Percentiles rank a stretch among this genome's conserved stretches.
phyloP scores from a whole-genome alignment of 1,140 invertebrate genomes.

The Eciton burchellii region DNA sequence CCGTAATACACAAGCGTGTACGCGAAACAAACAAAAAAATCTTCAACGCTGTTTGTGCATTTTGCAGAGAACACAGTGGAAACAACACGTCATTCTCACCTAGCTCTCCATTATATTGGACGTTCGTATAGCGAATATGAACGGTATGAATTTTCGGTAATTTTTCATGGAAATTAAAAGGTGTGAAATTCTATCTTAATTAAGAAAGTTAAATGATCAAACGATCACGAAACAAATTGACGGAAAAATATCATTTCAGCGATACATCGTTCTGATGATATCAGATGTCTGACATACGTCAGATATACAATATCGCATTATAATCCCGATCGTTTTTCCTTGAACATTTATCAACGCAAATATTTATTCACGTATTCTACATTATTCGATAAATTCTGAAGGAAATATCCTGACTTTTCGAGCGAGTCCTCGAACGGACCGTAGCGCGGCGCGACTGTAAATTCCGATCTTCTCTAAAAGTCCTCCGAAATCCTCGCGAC shows the following conservation, averaged over 20 bases:
- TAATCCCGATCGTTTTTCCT: no score
- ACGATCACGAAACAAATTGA: slow-evolving; percentile 5
- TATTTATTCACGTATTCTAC: no score
- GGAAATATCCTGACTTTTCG: no score
- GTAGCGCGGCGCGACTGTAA: no score
- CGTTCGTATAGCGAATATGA: slow-evolving; percentile 41
- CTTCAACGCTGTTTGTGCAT: slow-evolving; percentile 28
- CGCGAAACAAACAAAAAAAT: slow-evolving; percentile 15
- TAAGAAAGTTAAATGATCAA: slow-evolving; percentile 31
- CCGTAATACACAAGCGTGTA: neutral
- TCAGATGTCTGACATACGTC: no score
- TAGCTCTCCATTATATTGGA: slow-evolving; percentile 8
- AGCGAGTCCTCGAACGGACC: no score
- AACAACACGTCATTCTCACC: slow-evolving; percentile 49
- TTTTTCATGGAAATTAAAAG: slow-evolving; percentile 45
- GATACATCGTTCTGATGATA: neutral
- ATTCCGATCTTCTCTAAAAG: no score
- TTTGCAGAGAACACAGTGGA: slow-evolving; percentile 1
- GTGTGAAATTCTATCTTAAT: slow-evolving; percentile 20
- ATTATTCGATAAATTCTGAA: no score
- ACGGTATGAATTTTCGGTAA: slow-evolving; percentile 39
- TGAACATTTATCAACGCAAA: no score
- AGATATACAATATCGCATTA: no score
- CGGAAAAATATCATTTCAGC: neutral
- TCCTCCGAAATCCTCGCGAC: no score